Evolutionary conservation across 2,797 vertebrate species (phyloP), one percentile per base, ranked within the genome.

Genomic region (Enteromius treurensis): DNA sequence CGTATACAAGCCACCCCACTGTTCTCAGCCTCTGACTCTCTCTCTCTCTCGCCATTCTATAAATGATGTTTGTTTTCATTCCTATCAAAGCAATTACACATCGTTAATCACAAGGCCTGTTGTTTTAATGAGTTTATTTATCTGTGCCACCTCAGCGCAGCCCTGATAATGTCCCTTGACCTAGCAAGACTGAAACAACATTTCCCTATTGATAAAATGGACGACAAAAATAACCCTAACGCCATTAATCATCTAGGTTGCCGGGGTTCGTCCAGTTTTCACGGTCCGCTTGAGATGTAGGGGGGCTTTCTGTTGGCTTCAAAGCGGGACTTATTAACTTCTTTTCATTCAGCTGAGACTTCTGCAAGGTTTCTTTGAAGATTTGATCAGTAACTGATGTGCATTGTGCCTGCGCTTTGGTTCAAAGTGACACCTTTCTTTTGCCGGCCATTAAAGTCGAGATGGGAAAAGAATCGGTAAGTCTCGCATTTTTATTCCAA

Each of bases 371-470:
- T 90, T 90, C 94, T 94, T 94, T 94, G 88, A 95, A 92, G 93
- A 89, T 92, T 91, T 93, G 92, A 95, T 95, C 92, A 92, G 93
- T 90, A 90, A 91, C 93, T 91, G 92, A 92, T 94, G 93, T 90
- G 87, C 85, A 87, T 89, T 88, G 90, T 88, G 86, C 84, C 82
- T 81, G 69, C 21, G 81, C 78, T 64, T 70, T 34, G 84, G 91
- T 92, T 95, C 92, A 95, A 94, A 95, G 94, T 88, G 82, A 90
- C 92, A 92, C 91, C 90, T 93, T 88, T 88, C 91, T 91, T 89
- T 91, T 29, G 58, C 86, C 71, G 86, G 85, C 91, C 89, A 92
- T 95, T 93, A 93, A 92, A 91, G 90, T 87, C 42, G 80, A 92
- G 77, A 85, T 64, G 40, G 83, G 92, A 88, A 84, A 88, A 86